These are phyloP conservation scores for Hypothenemus hampei DNA, from an alignment of 1,140 invertebrate species.

Conservation along the genomic window DNA sequence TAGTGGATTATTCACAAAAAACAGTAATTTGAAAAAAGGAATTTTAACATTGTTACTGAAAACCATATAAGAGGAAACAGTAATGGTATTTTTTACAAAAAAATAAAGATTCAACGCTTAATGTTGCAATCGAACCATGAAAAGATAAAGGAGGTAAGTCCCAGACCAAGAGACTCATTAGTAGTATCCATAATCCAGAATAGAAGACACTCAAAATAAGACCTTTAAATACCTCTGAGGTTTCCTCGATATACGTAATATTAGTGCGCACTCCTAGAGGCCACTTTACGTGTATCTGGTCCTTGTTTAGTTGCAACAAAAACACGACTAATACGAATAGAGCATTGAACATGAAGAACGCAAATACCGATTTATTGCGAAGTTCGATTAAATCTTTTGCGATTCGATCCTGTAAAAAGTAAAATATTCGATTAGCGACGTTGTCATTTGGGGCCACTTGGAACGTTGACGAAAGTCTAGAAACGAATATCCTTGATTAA, in stretches of 20 bases:
- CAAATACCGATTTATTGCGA: slow-evolving; percentile 94
- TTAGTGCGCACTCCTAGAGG: slow-evolving; percentile 90
- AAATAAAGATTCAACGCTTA: no score
- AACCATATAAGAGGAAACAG: no score
- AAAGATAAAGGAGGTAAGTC: slow-evolving; percentile 9
- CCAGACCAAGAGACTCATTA: slow-evolving; percentile 37
- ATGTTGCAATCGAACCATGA: no score
- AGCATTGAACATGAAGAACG: slow-evolving; percentile 99
- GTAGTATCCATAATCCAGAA: slow-evolving; percentile 39
- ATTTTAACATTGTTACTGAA: no score
- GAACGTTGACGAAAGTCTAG: slow-evolving; percentile 31
- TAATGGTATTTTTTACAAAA: no score
- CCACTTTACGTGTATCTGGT: slow-evolving; percentile 92
- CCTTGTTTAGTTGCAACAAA: slow-evolving; percentile 96
- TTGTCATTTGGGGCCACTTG: slow-evolving; percentile 32
- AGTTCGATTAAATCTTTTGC: slow-evolving; percentile 85
- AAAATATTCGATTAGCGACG: slow-evolving; percentile 39
- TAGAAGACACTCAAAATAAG: slow-evolving; percentile 29
- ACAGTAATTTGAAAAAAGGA: no score
- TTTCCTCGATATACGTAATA: slow-evolving; percentile 88
- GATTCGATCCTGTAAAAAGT: slow-evolving; percentile 74
- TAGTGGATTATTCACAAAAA: slow-evolving; percentile 23
- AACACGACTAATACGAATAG: slow-evolving; percentile 98
- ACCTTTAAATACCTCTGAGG: slow-evolving; percentile 66
- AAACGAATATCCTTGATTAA: background rate